Percentiles rank a stretch among this genome's conserved stretches.
phyloP scores from a whole-genome alignment of 2,113 vertebrate genomes.

The Coreoperca whiteheadi region DNA sequence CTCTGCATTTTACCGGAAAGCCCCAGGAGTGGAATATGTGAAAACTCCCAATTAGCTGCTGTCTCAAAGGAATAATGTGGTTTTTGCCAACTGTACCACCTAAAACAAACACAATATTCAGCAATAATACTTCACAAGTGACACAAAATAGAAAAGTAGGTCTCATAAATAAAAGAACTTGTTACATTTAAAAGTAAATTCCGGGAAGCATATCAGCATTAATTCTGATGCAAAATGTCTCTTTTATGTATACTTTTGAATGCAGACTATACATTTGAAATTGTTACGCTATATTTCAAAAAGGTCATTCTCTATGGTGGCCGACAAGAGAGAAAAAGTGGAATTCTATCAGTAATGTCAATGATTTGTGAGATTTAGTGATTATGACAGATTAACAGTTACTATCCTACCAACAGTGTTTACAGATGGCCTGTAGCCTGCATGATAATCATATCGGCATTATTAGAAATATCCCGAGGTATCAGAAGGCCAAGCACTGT shows the following conservation, averaged over 20 bases:
- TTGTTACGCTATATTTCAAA: not conserved
- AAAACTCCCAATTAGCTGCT: conserved; percentile 52
- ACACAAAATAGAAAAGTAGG: not conserved
- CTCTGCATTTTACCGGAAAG: conserved; percentile 35
- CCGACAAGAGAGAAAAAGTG: no score
- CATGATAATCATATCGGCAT: no score
- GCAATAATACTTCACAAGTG: not conserved
- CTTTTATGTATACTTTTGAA: not conserved
- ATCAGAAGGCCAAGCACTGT: no score
- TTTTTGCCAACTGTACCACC: not conserved
- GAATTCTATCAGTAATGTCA: no score
- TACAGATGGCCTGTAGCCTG: no score
- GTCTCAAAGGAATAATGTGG: conserved; percentile 23
- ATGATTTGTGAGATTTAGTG: no score
- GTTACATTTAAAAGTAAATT: not conserved
- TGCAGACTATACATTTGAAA: not conserved
- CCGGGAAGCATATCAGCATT: not conserved
- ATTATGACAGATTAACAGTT: no score
- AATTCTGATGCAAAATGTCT: not conserved
- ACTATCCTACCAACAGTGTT: no score
- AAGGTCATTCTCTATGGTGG: not conserved
- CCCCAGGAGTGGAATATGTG: conserved; percentile 32
- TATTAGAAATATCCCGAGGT: no score
- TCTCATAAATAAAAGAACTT: not conserved
- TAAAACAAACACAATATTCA: not conserved